These are phyloP conservation scores for Metaphire vulgaris DNA, from an alignment of 1,140 invertebrate genomes.

Conservation along the genomic window DNA sequence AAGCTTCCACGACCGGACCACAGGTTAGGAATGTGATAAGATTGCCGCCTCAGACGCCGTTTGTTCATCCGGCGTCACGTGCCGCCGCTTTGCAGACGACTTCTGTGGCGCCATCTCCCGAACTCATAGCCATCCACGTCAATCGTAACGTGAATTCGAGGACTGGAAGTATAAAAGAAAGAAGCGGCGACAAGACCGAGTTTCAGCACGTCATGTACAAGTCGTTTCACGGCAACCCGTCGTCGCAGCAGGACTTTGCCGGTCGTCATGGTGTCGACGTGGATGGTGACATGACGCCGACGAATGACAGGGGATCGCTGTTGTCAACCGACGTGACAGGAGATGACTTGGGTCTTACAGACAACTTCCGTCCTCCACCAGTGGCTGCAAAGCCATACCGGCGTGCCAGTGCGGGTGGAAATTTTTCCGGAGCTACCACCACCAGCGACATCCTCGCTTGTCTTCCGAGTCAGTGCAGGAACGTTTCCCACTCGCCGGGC, in stretches of 20 bases:
- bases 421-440: too few species aligned
- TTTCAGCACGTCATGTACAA: background rate
- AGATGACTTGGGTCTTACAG: background rate
- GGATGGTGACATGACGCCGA: background rate
- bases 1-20: background rate
- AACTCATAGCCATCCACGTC: background rate
- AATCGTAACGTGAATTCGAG: background rate
- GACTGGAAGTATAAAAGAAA: background rate
- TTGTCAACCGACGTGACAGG: background rate
- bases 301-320: background rate
- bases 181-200: background rate
- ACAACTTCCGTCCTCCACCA: background rate
- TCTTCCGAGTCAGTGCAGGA: too few species aligned
- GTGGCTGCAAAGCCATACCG: conserved; percentile 8
- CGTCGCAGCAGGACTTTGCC: conserved; percentile 1
- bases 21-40: background rate
- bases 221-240: conserved; percentile 15
- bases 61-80: background rate
- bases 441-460: too few species aligned
- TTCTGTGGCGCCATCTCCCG: background rate
- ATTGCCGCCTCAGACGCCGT: background rate
- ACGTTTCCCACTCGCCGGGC: too few species aligned
- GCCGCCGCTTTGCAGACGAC: background rate
- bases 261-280: background rate
- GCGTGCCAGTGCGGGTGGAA: conserved; percentile 12